Evolutionary conservation across 2,888 invertebrate genomes (phyloP).

Genomic region (Ophion slaviceki): DNA sequence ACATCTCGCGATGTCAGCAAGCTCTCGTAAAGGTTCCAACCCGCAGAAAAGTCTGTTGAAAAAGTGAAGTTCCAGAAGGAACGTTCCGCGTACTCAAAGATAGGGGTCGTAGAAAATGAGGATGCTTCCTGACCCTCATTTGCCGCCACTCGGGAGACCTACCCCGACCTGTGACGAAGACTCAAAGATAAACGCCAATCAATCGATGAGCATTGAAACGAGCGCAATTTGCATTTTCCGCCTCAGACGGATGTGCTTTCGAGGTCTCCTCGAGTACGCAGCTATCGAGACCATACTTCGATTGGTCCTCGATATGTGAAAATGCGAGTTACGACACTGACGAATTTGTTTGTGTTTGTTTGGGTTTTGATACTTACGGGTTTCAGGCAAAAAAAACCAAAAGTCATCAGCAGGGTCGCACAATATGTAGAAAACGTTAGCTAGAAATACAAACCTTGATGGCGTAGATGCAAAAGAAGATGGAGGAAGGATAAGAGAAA

Average conservation of each 20-base stretch:
- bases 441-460: not conserved
- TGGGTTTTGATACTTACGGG: too few relatives aligned
- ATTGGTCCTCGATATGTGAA: not conserved
- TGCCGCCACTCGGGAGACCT: conserved; percentile 48
- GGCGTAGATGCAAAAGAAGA: conserved; percentile 17
- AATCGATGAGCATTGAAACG: conserved; percentile 38
- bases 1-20: conserved; percentile 30
- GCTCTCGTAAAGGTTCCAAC: conserved; percentile 44
- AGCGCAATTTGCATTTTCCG: not conserved
- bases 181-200: conserved; percentile 57
- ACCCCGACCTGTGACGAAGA: conserved; percentile 27
- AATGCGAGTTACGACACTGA: not conserved
- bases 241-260: not conserved
- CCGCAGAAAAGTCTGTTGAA: conserved; percentile 58
- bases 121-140: conserved; percentile 43
- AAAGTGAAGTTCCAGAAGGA: conserved; percentile 70
- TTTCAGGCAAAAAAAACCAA: not conserved
- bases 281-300: too few relatives aligned
- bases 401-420: not conserved
- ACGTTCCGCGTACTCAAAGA: conserved; percentile 24
- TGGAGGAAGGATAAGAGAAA: conserved; percentile 20
- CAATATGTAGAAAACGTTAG: not conserved
- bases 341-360: not conserved
- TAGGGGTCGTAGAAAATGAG: conserved; percentile 8
- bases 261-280: not conserved